A percentile compares a stretch with the other conserved stretches of the same genome.
phyloP scores from a whole-genome alignment of 2,113 vertebrate genomes.

The Pseudopodoces humilis region DNA sequence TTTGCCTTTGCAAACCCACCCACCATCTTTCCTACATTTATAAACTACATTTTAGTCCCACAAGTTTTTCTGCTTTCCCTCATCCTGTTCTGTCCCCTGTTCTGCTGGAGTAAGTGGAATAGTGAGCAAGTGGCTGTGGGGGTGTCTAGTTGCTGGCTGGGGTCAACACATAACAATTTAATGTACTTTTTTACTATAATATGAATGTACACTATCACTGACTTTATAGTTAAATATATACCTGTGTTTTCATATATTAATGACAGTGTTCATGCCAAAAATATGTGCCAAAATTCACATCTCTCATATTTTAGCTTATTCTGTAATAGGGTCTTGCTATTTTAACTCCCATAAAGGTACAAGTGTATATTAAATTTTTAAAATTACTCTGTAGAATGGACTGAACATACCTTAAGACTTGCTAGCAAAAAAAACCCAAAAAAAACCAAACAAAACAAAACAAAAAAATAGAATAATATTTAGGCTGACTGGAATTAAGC shows the following conservation, averaged over 20 bases:
- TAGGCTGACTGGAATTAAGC: not conserved
- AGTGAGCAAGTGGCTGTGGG: not conserved
- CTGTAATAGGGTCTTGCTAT: not conserved
- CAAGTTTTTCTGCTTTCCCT: not conserved
- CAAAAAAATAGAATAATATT: not conserved
- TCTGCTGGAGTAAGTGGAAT: rapidly evolving
- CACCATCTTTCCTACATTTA: not conserved
- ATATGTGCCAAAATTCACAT: not conserved
- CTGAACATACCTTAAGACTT: not conserved
- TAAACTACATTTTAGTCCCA: not conserved
- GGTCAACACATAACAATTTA: not conserved
- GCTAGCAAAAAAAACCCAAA: not conserved
- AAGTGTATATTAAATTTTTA: not conserved
- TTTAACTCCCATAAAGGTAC: not conserved
- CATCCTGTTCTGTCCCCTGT: not conserved
- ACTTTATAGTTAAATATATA: not conserved
- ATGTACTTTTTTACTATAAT: not conserved
- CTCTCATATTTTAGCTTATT: not conserved
- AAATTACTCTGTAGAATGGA: not conserved
- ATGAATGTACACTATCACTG: not conserved
- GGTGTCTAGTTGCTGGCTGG: not conserved
- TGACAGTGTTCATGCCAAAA: not conserved
- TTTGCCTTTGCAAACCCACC: not conserved
- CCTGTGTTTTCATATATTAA: not conserved
- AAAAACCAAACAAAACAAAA: too few relatives aligned